A percentile compares a stretch with the other conserved stretches of the same genome.
Conservation (phyloP, 2,113 vertebrate species). For the Mirounga angustirostris region DNA sequence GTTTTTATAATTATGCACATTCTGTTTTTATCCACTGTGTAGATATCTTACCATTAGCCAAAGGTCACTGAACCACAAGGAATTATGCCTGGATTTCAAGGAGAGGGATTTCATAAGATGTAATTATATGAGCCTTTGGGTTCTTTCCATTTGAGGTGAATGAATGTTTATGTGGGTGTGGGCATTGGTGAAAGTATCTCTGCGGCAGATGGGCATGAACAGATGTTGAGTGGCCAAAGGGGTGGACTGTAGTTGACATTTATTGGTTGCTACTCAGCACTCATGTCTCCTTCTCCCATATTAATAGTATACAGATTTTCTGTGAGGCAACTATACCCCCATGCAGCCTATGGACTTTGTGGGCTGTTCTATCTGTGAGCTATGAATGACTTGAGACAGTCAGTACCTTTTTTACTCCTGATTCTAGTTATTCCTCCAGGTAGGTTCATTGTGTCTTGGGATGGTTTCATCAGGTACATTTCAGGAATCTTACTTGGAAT, state of each 20-base stretch:
- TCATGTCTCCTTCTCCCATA: neutral
- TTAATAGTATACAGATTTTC: neutral
- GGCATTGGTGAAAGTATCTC: neutral
- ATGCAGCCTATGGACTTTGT: neutral
- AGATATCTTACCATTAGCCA: neutral
- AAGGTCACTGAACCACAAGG: neutral
- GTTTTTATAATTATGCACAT: neutral
- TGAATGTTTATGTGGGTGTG: neutral
- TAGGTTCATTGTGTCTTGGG: neutral
- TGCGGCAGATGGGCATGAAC: neutral
- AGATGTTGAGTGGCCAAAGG: neutral
- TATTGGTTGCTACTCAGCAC: neutral
- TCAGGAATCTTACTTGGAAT: neutral
- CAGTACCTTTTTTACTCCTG: neutral
- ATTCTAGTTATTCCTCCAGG: neutral
- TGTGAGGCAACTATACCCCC: neutral
- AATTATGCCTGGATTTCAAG: conserved; percentile 27
- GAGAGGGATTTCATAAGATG: neutral
- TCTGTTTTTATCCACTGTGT: neutral
- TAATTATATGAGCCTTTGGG: neutral
- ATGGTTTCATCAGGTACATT: neutral
- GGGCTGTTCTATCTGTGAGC: neutral
- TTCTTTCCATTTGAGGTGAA: conserved; percentile 8
- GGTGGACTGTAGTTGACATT: neutral
- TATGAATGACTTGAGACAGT: neutral